Percentiles rank a stretch among this genome's conserved stretches.
Evolutionary conservation across 2,113 vertebrate genomes (phyloP).

Genomic region (Oreotrochilus melanogaster): DNA sequence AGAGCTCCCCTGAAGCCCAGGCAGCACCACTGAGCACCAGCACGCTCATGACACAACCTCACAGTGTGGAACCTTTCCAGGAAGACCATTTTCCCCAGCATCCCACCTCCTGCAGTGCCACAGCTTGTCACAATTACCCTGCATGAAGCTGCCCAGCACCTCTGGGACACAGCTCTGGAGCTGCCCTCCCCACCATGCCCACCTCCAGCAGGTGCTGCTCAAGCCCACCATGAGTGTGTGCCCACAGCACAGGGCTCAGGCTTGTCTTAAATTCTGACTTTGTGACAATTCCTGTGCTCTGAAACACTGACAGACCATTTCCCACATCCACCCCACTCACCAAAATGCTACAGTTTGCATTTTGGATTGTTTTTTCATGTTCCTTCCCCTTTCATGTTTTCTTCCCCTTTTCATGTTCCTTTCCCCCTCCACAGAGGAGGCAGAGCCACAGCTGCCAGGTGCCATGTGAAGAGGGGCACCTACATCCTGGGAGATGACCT

Average conservation of each 20-base stretch:
- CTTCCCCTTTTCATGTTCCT: not conserved
- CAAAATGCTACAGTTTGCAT: not conserved
- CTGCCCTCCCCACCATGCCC: not conserved
- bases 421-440: not conserved
- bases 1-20: too few species aligned
- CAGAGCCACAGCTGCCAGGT: not conserved
- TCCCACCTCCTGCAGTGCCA: not conserved
- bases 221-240: rapidly evolving
- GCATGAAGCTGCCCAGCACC: rapidly evolving
- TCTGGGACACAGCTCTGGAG: not conserved
- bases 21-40: not conserved
- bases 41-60: not conserved
- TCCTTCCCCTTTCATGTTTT: not conserved
- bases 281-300: not conserved
- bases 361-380: not conserved
- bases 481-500: not conserved
- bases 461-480: rapidly evolving
- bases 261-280: not conserved
- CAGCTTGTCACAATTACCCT: not conserved
- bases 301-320: not conserved
- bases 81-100: not conserved
- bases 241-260: not conserved
- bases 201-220: not conserved
- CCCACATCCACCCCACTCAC: not conserved
- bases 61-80: not conserved